A percentile compares a stretch with the other conserved stretches of the same genome.
phyloP scores from a whole-genome alignment of 2,888 invertebrate species.

The Matsumyia berberina region DNA sequence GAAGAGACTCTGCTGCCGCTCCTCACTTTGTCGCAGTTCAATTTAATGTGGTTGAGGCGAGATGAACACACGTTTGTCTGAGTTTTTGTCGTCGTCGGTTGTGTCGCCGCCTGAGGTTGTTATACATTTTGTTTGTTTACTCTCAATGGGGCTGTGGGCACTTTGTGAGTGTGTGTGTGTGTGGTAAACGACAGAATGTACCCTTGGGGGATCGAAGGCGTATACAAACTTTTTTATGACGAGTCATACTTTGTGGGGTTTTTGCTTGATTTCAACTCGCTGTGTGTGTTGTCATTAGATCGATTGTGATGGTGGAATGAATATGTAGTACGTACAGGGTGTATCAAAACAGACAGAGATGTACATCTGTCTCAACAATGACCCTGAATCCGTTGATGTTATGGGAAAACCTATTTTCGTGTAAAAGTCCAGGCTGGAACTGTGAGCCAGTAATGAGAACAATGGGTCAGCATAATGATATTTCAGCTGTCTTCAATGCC shows the following conservation, averaged over 20 bases:
- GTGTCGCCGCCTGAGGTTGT: conserved; percentile 40
- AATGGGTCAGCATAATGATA: too few relatives aligned
- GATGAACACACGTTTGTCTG: conserved; percentile 54
- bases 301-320: neutral
- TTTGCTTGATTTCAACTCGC: conserved; percentile 2
- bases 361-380: too few relatives aligned
- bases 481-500: too few relatives aligned
- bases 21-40: conserved; percentile 54
- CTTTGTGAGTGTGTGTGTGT: conserved; percentile 1
- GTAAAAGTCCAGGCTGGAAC: too few relatives aligned
- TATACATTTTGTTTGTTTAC: conserved; percentile 51
- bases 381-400: too few relatives aligned
- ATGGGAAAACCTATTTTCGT: too few relatives aligned
- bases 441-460: too few relatives aligned
- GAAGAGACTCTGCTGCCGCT: conserved; percentile 15
- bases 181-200: conserved; percentile 1
- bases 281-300: conserved; percentile 4
- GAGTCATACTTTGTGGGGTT: neutral
- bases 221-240: conserved; percentile 24
- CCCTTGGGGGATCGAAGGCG: neutral
- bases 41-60: conserved; percentile 47
- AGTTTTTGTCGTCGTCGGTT: conserved; percentile 35
- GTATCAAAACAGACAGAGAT: neutral
- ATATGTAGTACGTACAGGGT: neutral
- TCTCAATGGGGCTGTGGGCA: conserved; percentile 5